Percentiles rank a stretch among this genome's conserved stretches.
These are phyloP conservation scores for Acanthurus tractus DNA, from an alignment of 2,797 vertebrate species.

Conservation along the genomic window DNA sequence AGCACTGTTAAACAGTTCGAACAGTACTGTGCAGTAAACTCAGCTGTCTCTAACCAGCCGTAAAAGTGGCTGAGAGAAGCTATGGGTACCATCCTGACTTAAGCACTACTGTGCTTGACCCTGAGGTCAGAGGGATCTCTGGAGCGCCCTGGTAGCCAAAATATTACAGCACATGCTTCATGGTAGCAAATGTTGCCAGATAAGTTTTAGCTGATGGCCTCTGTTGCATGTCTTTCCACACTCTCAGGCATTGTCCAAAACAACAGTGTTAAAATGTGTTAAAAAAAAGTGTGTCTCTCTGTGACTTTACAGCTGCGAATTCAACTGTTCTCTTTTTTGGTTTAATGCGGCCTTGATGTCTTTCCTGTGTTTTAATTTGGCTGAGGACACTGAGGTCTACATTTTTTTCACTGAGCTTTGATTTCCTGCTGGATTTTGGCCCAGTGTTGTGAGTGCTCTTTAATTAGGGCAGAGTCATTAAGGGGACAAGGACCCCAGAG, in stretches of 20 bases:
- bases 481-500: conserved; percentile 66
- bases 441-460: conserved; percentile 53
- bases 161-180: background rate
- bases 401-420: conserved; percentile 62
- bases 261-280: background rate
- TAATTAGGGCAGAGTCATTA: conserved; percentile 70
- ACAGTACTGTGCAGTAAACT: conserved; percentile 33
- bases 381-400: conserved; percentile 36
- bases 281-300: too few species aligned
- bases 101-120: conserved; percentile 48
- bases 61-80: conserved; percentile 46
- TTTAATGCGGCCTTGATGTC: conserved; percentile 60
- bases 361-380: conserved; percentile 48
- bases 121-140: conserved; percentile 54
- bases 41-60: conserved; percentile 50
- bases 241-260: background rate
- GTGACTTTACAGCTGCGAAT: conserved; percentile 20
- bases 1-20: conserved; percentile 35
- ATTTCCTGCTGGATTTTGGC: conserved; percentile 62
- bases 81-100: conserved; percentile 38
- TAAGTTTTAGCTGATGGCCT: background rate
- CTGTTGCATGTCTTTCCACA: background rate
- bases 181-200: too few species aligned
- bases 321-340: conserved; percentile 27
- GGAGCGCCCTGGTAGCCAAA: background rate